Base-by-base conservation (phyloP, 2,888 invertebrate species). In the Epirrita christyi region DNA sequence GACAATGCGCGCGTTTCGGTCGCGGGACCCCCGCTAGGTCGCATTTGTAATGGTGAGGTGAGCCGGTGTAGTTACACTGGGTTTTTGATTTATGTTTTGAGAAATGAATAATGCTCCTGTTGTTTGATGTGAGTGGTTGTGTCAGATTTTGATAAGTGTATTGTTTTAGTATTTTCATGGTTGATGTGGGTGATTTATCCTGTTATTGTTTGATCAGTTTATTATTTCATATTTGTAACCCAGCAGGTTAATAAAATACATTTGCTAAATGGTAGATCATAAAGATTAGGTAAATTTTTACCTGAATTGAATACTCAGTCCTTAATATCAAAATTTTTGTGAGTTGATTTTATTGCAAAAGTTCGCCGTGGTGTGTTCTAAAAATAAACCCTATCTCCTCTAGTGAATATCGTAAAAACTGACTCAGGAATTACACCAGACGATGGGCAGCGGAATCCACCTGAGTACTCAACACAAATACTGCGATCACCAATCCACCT, bases 1-100 rank as follows among this genome's bases (percentile, higher is more conserved):
- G 81, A 88, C 88, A 89, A 89, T 88, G 75, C 82, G 71, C 72
- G 81, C 81, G 81, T 79, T 82, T 79, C 78, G 83, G 86, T 83
- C 86, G 82, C 85, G 72, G 66, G 78, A 80, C 83, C 85, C 90
- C 89, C 78, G 88, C 85, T 71, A 83, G 66, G 71, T 61, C 71
- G 74, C 87, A 88, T 88, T 88, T 89, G 88, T 89, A 85, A 54
- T 58, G 63, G 64, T 47, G 59, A 58, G 55, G 29, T 9, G 53
- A 15, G 52, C 58, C 41, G 62, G 21, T 34, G 57, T n/a, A 43
- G 56, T 29, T 55, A 63, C 59, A 66, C 57, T 50, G 58, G 34
- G 61, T 38, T 8, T 48, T 53, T 50, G 55, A 63, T 59, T 60
- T 56, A 60, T 60, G 52, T 40, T 42, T 13, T 28, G 42, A 47